Conservation (phyloP, 2,113 vertebrate genomes). For the Lucifuga dentata region DNA sequence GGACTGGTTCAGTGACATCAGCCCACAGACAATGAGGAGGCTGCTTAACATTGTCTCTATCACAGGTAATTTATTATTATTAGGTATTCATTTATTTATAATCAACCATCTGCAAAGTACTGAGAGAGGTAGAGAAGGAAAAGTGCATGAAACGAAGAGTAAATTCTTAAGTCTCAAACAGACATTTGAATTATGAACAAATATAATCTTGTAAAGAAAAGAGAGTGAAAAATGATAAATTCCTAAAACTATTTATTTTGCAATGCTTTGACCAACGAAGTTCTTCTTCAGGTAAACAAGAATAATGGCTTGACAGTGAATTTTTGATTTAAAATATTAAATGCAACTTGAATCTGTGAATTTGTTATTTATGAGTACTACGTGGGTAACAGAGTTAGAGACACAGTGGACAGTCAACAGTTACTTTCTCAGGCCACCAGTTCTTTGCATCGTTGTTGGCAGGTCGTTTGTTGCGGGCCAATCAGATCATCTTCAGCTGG, state of each 20-base stretch:
- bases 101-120: not conserved
- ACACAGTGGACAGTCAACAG: not conserved
- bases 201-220: no score
- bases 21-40: slow-evolving; percentile 97
- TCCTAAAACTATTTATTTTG: no score
- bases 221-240: no score
- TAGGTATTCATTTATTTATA: not conserved
- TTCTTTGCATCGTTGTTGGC: slow-evolving; percentile 18
- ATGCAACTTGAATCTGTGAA: not conserved
- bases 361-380: not conserved
- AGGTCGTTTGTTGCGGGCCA: slow-evolving; percentile 95
- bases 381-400: not conserved
- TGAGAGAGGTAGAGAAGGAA: not conserved
- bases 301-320: not conserved
- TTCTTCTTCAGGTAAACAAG: no score
- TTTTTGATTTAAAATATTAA: not conserved
- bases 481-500: slow-evolving; percentile 98
- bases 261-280: no score
- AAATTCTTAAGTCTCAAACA: not conserved
- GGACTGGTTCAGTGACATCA: slow-evolving; percentile 99
- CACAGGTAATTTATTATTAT: slow-evolving; percentile 84
- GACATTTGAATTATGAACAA: not conserved
- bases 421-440: not conserved
- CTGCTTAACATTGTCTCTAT: slow-evolving; percentile 98
- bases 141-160: not conserved